Evolutionary conservation across 2,797 vertebrate species (phyloP), one percentile per base, ranked within the genome.

Genomic region (Neosilurus mollespiculum): DNA sequence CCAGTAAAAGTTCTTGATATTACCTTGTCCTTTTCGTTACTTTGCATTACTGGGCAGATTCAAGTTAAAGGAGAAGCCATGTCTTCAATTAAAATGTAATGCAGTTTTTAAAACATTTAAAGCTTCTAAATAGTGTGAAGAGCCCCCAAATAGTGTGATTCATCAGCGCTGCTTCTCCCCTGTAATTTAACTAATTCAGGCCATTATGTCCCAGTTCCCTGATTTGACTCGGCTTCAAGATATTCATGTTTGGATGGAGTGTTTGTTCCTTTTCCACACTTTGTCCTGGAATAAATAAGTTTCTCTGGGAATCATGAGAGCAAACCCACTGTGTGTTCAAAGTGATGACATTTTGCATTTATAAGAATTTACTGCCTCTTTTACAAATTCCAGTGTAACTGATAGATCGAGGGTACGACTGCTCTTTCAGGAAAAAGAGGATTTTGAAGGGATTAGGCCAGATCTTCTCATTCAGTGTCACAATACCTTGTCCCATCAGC

Each of bases 401-500:
- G 56, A 26, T 49, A 22, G 26, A 67, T 79, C 34, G 64, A 22
- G 58, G 34, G n/a, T 80, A 67, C 51, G 20, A 67, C 14, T 80
- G 64, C n/a, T 37, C 22, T 76, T 80, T 81, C 3, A 20, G 82
- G 77, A 83, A 81, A 75, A 24, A 20, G 78, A 80, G 51, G 65
- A 82, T 61, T 69, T 84, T 37, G n/a, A 78, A 85, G 70, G 70
- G 61, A 72, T 81, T 77, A 30, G 58, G 49, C 24, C n/a, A 84
- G 85, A 83, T 88, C 72, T 81, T 86, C 80, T 87, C 85, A 84
- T 83, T 92, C 90, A 90, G 94, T 96, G 95, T 96, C 93, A 89
- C 93, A 93, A 93, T 93, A 92, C 93, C 93, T 93, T 93, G 93
- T 93, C 92, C 85, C 81, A 86, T 90, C 90, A 94, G 90, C 73